Evolutionary conservation across 2,797 vertebrate species (phyloP).

Genomic region (Rhincodon typus): DNA sequence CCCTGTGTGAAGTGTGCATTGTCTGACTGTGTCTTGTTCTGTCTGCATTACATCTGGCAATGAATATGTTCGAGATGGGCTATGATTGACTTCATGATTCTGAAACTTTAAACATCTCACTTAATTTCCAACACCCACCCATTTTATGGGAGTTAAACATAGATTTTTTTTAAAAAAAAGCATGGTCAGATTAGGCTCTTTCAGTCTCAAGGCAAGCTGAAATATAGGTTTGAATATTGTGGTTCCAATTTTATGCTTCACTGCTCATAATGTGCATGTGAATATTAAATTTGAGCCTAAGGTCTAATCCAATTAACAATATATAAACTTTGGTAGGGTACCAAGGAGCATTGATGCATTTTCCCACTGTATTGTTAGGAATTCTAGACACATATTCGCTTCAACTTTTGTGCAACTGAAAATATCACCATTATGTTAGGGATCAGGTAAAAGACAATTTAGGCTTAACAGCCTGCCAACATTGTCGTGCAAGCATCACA

Average conservation of each 20-base stretch:
- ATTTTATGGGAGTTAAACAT: not conserved
- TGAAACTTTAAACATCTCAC: not conserved
- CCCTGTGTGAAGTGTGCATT: too few species aligned
- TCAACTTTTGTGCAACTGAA: too few species aligned
- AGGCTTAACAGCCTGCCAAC: not conserved
- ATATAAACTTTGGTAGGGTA: too few species aligned
- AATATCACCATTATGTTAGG: not conserved
- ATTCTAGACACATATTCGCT: not conserved
- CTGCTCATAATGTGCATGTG: not conserved
- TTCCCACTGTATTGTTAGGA: not conserved
- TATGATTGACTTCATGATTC: not conserved
- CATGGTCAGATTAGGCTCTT: not conserved
- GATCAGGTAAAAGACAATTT: not conserved
- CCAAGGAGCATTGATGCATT: not conserved
- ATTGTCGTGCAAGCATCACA: not conserved
- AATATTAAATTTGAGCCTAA: not conserved
- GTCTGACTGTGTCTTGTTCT: not conserved
- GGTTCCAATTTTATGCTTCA: not conserved
- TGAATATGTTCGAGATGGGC: not conserved
- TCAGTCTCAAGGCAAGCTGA: not conserved
- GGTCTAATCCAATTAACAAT: not conserved
- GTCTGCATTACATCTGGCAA: not conserved
- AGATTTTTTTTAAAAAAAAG: not conserved
- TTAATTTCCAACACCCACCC: not conserved
- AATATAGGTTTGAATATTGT: not conserved